Base-by-base conservation (phyloP, 2,113 vertebrate genomes). In the Sisor rabdophorus region DNA sequence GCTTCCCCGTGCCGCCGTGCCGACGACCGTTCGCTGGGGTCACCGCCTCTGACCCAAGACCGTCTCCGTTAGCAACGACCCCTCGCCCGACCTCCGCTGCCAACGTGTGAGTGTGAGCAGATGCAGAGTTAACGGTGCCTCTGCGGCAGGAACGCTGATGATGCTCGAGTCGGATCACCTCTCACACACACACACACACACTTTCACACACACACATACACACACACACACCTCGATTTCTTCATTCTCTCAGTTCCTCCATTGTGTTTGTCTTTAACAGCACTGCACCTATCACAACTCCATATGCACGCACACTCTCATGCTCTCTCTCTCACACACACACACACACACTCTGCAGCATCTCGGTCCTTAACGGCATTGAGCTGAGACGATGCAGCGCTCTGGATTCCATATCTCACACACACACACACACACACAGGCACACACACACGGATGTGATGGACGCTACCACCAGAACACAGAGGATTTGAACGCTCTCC, bases 401-500 rank as follows among this genome's bases (percentile, higher is more conserved):
- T 70, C 72, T 75, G 44, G 67, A 68, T 56, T 36, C 54, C 64
- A 78, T 78, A 74, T 56, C 75, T 78, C 84, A 56, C 36, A 47
- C 13, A 83, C 78, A 86, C 84, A 85, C 71, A 53, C 85, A 82
- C 80, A 85, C 87, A 87, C 83, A 80, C 79, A 24, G 36, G 12
- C 71, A 53, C 85, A 82, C 80, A 85, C 60, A 12, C 36, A 26
- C 44, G 15, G 44, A 15, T 68, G 65, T 68, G 65, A 68, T 68
- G 24, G 65, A 68, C 44, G 15, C 22, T 86, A 83, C 82, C 85
- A 84, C 75, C 19, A 77, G 84, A 83, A 87, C 84, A 87, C 71
- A 88, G 85, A 80, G 65, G 84, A 84, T 88, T n/a, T 47, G 16
- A 19, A 11, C 65, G 26, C 22, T 50, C 64, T 26, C 64, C 9